Percentiles rank a stretch among this genome's conserved stretches.
Evolutionary conservation across 2,888 invertebrate species (phyloP).

Genomic region (Venusia cambrica): DNA sequence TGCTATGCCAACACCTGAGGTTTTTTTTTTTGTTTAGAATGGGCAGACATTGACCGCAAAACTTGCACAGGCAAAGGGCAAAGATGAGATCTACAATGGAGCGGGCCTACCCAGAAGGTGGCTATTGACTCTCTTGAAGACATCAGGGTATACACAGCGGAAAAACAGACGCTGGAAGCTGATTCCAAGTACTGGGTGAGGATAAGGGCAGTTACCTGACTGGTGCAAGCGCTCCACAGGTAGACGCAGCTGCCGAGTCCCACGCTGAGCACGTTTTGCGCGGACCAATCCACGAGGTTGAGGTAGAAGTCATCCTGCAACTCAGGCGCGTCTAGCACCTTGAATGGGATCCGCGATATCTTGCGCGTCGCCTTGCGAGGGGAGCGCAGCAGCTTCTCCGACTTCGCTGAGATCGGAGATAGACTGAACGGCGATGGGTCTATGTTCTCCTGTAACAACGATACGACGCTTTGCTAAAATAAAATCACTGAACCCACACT

Average conservation of each 20-base stretch:
- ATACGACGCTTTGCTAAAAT: too few relatives aligned
- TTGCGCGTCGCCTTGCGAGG: conserved; percentile 99
- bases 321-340: conserved; percentile 97
- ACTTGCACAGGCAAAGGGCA: too few relatives aligned
- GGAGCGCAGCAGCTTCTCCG: conserved; percentile 95
- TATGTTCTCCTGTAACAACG: conserved; percentile 85
- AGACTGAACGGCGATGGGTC: conserved; percentile 95
- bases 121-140: too few relatives aligned
- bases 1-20: too few relatives aligned
- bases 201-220: conserved; percentile 88
- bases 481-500: too few relatives aligned
- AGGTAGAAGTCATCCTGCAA: conserved; percentile 99
- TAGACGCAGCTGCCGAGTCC: conserved; percentile 99
- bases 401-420: conserved; percentile 97
- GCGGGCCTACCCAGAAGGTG: too few relatives aligned
- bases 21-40: too few relatives aligned
- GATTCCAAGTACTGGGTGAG: too few relatives aligned
- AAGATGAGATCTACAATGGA: too few relatives aligned
- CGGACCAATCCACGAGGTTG: conserved; percentile 99
- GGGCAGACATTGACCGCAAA: too few relatives aligned
- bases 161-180: too few relatives aligned
- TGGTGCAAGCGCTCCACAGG: conserved; percentile 99
- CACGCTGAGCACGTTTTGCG: conserved; percentile 98
- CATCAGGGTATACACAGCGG: too few relatives aligned
- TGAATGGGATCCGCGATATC: conserved; percentile 99